A percentile compares a stretch with the other conserved stretches of the same genome.
Conservation (phyloP, 2,888 invertebrate genomes). For the Parnassius apollo region DNA sequence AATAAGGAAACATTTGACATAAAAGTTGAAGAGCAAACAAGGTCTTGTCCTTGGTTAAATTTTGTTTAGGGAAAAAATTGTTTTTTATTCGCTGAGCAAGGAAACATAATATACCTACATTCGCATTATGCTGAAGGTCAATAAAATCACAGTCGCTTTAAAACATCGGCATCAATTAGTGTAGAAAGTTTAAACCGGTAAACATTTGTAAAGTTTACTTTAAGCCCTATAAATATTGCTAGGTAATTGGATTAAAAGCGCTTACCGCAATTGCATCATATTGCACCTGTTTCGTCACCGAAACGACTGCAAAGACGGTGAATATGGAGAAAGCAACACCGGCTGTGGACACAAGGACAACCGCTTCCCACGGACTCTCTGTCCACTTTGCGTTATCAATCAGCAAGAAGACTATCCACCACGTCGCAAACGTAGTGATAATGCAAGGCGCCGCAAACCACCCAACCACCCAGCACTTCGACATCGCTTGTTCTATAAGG, state of each 20-base stretch:
- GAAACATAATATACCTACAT: neutral
- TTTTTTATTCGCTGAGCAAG: slow-evolving; percentile 16
- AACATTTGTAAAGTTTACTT: too few relatives aligned
- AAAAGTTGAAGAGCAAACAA: slow-evolving; percentile 28
- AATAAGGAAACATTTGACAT: neutral
- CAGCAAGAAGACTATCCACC: slow-evolving; percentile 51
- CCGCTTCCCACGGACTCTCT: slow-evolving; percentile 44
- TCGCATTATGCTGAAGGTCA: neutral
- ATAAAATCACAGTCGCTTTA: neutral
- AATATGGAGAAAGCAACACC: slow-evolving; percentile 38
- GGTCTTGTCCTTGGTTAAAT: slow-evolving; percentile 40
- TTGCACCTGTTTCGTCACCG: slow-evolving; percentile 60
- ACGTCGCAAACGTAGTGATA: slow-evolving; percentile 42
- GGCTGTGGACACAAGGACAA: slow-evolving; percentile 36
- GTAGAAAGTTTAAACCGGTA: too few relatives aligned
- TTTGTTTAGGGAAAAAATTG: slow-evolving; percentile 31
- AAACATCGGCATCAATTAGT: neutral
- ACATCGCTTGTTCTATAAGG: slow-evolving; percentile 46
- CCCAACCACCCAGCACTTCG: slow-evolving; percentile 53
- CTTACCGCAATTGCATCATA: slow-evolving; percentile 50
- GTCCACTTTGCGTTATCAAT: slow-evolving; percentile 39
- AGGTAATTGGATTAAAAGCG: neutral
- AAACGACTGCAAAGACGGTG: slow-evolving; percentile 40
- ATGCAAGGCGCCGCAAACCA: slow-evolving; percentile 55
- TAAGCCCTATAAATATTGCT: too few relatives aligned